Conservation (phyloP, 1,140 invertebrate genomes). For the Whitmania pigra region DNA sequence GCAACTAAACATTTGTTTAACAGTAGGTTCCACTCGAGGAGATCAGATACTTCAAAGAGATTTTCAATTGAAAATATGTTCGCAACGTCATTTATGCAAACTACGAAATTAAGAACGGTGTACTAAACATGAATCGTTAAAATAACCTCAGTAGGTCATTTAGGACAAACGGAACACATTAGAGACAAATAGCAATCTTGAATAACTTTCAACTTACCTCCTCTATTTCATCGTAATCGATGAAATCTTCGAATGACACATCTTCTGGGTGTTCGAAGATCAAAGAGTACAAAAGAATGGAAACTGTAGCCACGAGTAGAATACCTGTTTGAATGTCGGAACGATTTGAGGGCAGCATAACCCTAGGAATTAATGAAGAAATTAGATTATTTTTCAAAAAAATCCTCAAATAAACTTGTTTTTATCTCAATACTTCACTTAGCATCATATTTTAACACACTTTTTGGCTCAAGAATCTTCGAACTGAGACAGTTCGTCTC, state of each 20-base stretch:
- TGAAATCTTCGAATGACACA: neutral
- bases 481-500: no score
- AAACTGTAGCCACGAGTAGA: neutral
- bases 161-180: neutral
- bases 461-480: no score
- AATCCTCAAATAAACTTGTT: no score
- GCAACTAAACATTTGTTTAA: no score
- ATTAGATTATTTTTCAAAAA: no score
- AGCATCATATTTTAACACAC: no score
- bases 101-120: neutral
- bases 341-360: no score
- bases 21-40: no score
- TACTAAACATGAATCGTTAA: no score
- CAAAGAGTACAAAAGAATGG: neutral
- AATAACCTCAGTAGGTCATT: neutral
- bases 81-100: constrained; percentile 4
- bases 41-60: no score
- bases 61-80: neutral
- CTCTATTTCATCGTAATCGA: neutral
- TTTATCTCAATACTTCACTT: no score
- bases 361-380: no score
- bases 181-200: neutral
- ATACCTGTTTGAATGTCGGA: neutral
- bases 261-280: neutral
- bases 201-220: neutral